phyloP scores from a whole-genome alignment of 2,113 vertebrate genomes.

The Microtus montanus region DNA sequence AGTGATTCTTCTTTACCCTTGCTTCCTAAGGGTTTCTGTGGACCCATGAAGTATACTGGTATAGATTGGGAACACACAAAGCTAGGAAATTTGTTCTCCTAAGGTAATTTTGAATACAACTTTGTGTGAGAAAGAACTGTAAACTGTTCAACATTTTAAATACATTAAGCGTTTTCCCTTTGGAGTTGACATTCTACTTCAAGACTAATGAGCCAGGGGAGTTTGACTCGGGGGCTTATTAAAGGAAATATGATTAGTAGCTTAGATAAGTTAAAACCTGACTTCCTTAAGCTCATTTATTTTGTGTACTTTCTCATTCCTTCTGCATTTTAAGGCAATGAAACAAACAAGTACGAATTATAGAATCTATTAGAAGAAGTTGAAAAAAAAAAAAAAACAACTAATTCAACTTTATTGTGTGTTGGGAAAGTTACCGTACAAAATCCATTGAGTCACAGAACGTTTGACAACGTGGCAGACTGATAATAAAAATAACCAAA shows the following conservation, averaged over 20 bases:
- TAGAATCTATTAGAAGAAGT: constrained; percentile 26
- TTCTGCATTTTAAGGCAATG: constrained; percentile 38
- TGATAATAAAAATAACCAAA: background rate
- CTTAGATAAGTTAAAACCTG: constrained; percentile 58
- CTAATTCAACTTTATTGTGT: background rate
- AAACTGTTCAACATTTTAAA: constrained; percentile 54
- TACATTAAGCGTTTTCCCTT: constrained; percentile 61
- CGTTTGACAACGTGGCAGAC: background rate
- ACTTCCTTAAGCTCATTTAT: constrained; percentile 62
- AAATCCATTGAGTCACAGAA: background rate
- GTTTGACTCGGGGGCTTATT: constrained; percentile 54
- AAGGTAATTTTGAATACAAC: constrained; percentile 53
- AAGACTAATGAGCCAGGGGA: constrained; percentile 64
- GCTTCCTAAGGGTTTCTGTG: constrained; percentile 5
- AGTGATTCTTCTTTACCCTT: background rate
- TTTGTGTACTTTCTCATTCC: constrained; percentile 41
- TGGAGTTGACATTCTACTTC: constrained; percentile 49
- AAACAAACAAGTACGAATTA: constrained; percentile 25
- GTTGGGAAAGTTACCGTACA: background rate
- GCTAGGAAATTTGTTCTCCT: constrained; percentile 22
- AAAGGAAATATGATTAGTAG: constrained; percentile 63
- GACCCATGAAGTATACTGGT: background rate
- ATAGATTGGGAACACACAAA: background rate
- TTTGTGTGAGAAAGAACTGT: constrained; percentile 32
- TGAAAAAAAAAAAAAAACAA: background rate